Evolutionary conservation across 2,113 vertebrate genomes (phyloP).

Genomic region (Pseudopipra pipra): DNA sequence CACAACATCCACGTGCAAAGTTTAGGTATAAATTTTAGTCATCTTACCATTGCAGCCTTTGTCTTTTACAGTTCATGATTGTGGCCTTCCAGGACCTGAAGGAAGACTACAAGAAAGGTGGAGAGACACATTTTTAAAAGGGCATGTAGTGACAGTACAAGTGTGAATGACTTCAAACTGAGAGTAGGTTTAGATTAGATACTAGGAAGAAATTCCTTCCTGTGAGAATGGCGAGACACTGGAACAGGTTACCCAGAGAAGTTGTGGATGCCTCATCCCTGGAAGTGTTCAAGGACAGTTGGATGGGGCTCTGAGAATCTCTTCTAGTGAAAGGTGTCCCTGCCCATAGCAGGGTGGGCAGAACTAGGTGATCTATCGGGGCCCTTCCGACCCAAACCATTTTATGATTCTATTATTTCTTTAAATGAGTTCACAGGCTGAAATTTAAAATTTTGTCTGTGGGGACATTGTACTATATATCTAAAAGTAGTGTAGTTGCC

Average conservation of each 20-base stretch:
- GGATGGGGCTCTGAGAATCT: neutral
- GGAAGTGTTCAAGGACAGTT: neutral
- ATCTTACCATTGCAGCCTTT: neutral
- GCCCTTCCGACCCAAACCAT: neutral
- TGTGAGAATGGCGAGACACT: neutral
- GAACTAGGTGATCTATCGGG: neutral
- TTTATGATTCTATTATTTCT: neutral
- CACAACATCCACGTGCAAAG: neutral
- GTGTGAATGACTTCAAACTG: neutral
- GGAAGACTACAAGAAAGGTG: neutral
- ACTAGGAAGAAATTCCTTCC: neutral
- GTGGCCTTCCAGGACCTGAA: neutral
- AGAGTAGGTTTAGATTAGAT: neutral
- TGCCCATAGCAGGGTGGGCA: neutral
- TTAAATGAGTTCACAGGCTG: neutral
- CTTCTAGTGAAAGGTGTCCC: neutral
- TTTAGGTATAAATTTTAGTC: neutral
- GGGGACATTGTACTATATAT: too few species aligned
- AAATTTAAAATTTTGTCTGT: neutral
- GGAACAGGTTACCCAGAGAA: neutral
- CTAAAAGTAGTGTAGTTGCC: neutral
- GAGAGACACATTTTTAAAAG: neutral
- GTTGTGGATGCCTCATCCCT: neutral
- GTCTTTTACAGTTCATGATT: neutral
- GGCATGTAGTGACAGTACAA: neutral